Percentiles rank a stretch among this genome's conserved stretches.
These are phyloP conservation scores for Calameuta pallipes DNA, from an alignment of 2,888 invertebrate genomes.

Conservation along the genomic window DNA sequence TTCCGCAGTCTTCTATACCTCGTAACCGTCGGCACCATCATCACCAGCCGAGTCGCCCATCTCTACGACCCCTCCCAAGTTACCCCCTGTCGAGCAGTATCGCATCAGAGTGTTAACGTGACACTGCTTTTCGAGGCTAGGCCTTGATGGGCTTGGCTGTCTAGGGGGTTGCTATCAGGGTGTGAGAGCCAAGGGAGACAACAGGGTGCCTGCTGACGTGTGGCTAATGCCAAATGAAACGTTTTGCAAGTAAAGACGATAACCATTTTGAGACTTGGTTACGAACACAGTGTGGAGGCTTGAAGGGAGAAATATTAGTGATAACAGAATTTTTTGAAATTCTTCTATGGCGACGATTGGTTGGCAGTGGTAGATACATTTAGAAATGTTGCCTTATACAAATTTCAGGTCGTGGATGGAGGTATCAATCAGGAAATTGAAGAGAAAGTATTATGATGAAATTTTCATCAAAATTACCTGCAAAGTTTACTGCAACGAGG, in stretches of 20 bases:
- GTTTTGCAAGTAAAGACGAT: constrained; percentile 16
- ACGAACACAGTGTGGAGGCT: not conserved
- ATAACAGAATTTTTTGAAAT: not conserved
- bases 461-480: constrained; percentile 1
- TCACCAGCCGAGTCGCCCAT: constrained; percentile 6
- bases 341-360: not conserved
- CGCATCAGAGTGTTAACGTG: constrained; percentile 20
- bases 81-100: constrained; percentile 2
- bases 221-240: constrained; percentile 29
- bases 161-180: constrained; percentile 7
- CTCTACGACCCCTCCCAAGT: not conserved
- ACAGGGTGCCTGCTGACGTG: constrained; percentile 27
- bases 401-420: not conserved
- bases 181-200: constrained; percentile 16
- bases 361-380: not conserved
- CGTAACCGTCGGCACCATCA: constrained; percentile 1
- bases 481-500: not conserved
- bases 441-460: not conserved
- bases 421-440: not conserved
- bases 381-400: not conserved
- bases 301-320: not conserved
- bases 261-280: not conserved
- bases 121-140: not conserved
- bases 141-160: not conserved
- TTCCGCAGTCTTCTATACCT: constrained; percentile 22